phyloP scores from a whole-genome alignment of 92 coral and sea anemone species.

The Zoanthus sansibaricus region DNA sequence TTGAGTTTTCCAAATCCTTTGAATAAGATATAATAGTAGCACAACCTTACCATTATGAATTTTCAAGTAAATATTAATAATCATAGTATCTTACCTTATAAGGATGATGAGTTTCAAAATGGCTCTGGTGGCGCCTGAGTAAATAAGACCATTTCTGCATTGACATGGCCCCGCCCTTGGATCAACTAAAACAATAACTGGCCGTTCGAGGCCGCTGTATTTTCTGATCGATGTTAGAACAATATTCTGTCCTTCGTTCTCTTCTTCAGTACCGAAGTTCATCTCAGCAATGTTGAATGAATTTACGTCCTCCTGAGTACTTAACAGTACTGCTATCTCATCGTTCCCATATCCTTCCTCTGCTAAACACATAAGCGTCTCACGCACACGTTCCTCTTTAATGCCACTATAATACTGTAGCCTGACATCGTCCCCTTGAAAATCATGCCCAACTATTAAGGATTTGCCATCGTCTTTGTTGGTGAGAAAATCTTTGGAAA shows the following conservation, averaged over 20 bases:
- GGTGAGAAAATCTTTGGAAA: neutral
- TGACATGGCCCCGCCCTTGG: neutral
- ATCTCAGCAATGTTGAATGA: too few relatives aligned
- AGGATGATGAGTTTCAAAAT: conserved; percentile 16
- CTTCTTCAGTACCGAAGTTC: neutral
- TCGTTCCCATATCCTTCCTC: neutral
- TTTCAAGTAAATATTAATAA: too few relatives aligned
- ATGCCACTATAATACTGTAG: neutral
- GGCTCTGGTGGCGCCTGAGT: conserved; percentile 41
- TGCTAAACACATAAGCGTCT: neutral
- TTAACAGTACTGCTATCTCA: neutral
- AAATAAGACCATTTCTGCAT: neutral
- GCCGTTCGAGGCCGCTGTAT: conserved; percentile 40
- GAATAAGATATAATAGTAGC: too few relatives aligned
- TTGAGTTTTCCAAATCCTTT: too few relatives aligned
- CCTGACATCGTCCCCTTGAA: neutral
- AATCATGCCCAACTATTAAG: neutral
- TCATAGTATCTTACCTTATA: neutral
- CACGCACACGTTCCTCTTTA: neutral
- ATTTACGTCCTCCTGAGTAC: neutral
- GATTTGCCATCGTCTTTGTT: too few relatives aligned
- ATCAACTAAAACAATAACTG: conserved; percentile 36
- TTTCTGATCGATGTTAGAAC: conserved; percentile 48
- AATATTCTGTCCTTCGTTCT: neutral
- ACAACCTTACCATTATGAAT: too few relatives aligned